A percentile compares a stretch with the other conserved stretches of the same genome.
Conservation (phyloP, 2,113 vertebrate species). For the Takifugu bimaculatus region DNA sequence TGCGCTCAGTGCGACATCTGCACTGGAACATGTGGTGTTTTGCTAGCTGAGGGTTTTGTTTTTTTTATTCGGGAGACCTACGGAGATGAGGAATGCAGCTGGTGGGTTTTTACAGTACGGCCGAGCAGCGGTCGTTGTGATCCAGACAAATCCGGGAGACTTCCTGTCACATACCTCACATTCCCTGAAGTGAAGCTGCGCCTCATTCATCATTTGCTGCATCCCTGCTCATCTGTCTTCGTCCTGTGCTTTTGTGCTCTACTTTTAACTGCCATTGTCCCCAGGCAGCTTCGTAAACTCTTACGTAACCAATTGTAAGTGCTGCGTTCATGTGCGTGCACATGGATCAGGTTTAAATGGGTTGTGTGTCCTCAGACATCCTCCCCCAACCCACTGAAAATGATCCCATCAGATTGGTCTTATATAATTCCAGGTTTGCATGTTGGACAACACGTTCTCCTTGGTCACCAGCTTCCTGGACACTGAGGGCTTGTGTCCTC, state of each 20-base stretch:
- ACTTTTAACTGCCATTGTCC: constrained; percentile 11
- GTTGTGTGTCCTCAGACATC: constrained; percentile 20
- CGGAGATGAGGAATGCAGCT: constrained; percentile 46
- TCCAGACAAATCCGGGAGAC: constrained; percentile 41
- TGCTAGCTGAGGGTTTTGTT: constrained; percentile 1
- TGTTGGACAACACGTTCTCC: constrained; percentile 51
- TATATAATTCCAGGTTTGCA: constrained; percentile 56
- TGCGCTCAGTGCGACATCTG: background rate
- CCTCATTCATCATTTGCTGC: constrained; percentile 25
- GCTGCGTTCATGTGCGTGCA: constrained; percentile 17
- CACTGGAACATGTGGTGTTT: constrained; percentile 4
- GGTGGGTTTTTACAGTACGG: constrained; percentile 34
- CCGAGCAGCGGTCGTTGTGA: constrained; percentile 28
- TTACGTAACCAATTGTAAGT: constrained; percentile 49
- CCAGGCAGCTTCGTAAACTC: constrained; percentile 34
- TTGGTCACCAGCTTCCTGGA: constrained; percentile 56
- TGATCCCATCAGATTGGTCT: constrained; percentile 34
- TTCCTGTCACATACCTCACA: constrained; percentile 53
- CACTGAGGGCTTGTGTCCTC: constrained; percentile 42
- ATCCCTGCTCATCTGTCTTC: constrained; percentile 18
- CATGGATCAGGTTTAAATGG: constrained; percentile 27
- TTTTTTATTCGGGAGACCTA: background rate
- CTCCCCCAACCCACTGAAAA: constrained; percentile 3
- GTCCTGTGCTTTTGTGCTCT: no score
- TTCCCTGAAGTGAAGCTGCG: constrained; percentile 44